Conservation (phyloP, 2,797 vertebrate genomes). For the Sphaeramia orbicularis region DNA sequence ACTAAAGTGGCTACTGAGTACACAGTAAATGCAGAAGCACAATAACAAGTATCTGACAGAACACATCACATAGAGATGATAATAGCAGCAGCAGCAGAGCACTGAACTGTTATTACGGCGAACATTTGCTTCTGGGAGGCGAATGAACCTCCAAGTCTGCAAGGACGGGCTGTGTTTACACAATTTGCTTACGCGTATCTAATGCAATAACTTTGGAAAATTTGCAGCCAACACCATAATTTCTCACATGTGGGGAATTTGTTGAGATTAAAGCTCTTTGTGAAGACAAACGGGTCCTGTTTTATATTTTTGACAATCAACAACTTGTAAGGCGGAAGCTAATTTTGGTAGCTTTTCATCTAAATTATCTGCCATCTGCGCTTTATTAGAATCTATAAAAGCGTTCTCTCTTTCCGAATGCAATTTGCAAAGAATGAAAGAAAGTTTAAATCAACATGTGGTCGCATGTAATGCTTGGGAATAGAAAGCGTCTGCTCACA, state of each 20-base stretch:
- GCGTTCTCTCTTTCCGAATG: conserved; percentile 15
- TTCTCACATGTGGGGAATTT: conserved; percentile 30
- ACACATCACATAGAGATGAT: neutral
- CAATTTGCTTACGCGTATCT: conserved; percentile 25
- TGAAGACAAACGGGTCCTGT: conserved; percentile 25
- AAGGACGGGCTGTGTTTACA: conserved; percentile 38
- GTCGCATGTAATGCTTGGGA: conserved; percentile 21
- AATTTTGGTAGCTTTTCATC: conserved; percentile 40
- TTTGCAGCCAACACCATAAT: conserved; percentile 19
- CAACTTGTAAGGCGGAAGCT: conserved; percentile 42
- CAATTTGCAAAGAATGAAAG: conserved; percentile 45
- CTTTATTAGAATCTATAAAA: conserved; percentile 45
- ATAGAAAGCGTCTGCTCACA: conserved; percentile 24
- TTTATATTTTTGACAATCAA: conserved; percentile 43
- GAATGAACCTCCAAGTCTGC: conserved; percentile 27
- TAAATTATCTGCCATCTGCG: conserved; percentile 59
- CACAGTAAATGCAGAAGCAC: neutral
- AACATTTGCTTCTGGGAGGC: conserved; percentile 21
- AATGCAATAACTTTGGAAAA: conserved; percentile 44
- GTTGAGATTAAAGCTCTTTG: conserved; percentile 45
- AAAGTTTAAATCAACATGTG: conserved; percentile 32
- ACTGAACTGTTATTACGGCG: conserved; percentile 5
- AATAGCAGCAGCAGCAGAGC: neutral
- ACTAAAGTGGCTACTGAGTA: neutral
- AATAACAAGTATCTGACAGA: neutral